Evolutionary conservation across 2,888 invertebrate species (phyloP).

Genomic region (Erebia epiphron): DNA sequence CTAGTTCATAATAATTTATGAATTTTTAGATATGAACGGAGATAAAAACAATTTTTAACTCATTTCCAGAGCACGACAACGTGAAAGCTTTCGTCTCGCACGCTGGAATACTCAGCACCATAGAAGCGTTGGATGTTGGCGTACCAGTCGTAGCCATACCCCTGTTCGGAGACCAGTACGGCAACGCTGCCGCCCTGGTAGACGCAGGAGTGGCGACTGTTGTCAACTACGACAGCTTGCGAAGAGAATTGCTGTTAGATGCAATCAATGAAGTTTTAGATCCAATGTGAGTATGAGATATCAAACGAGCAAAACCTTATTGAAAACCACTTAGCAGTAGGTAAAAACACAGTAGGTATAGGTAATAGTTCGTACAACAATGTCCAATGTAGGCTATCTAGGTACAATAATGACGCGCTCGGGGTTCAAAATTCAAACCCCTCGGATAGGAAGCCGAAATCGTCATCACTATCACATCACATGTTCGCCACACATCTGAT

Average conservation of each 20-base stretch:
- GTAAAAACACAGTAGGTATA: too few species aligned
- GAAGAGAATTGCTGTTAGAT: slow-evolving; percentile 78
- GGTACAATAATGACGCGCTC: too few species aligned
- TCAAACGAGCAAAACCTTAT: too few species aligned
- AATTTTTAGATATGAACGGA: not conserved
- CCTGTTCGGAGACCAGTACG: slow-evolving; percentile 87
- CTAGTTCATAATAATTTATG: too few species aligned
- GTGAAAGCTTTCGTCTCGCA: slow-evolving; percentile 86
- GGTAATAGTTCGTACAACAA: too few species aligned
- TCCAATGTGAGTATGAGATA: slow-evolving; percentile 72
- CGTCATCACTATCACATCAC: too few species aligned
- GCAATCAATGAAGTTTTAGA: slow-evolving; percentile 83
- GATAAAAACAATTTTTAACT: not conserved
- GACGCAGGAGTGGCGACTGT: slow-evolving; percentile 84
- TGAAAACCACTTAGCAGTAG: too few species aligned
- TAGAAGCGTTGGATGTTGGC: slow-evolving; percentile 86
- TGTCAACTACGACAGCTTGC: slow-evolving; percentile 81
- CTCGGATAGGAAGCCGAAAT: too few species aligned
- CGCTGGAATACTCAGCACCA: slow-evolving; percentile 86
- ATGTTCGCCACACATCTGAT: too few species aligned
- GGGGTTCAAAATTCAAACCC: too few species aligned
- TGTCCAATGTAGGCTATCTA: too few species aligned
- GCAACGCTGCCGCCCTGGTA: slow-evolving; percentile 84
- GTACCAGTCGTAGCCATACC: slow-evolving; percentile 86
- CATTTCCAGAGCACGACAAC: slow-evolving; percentile 84